Evolutionary conservation across 2,113 vertebrate genomes (phyloP).

Genomic region (Heterocephalus glaber): DNA sequence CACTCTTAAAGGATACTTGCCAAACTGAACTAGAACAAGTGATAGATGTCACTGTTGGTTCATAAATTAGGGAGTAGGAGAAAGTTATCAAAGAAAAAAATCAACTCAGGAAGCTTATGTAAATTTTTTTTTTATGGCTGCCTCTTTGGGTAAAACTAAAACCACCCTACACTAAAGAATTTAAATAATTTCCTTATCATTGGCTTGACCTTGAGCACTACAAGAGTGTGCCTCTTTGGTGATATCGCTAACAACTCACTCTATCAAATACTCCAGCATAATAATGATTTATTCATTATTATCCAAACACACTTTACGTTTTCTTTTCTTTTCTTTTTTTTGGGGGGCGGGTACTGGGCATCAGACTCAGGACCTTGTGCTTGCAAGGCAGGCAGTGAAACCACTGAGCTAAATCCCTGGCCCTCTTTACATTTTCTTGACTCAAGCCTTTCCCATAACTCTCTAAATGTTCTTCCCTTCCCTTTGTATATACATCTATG

Average conservation of each 20-base stretch:
- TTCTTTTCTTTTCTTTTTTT: neutral
- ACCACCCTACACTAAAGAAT: neutral
- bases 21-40: neutral
- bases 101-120: neutral
- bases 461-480: neutral
- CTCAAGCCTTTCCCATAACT: neutral
- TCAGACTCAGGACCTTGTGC: too few species aligned
- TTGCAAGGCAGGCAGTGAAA: too few species aligned
- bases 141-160: neutral
- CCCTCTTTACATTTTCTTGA: too few species aligned
- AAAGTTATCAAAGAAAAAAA: neutral
- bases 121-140: neutral
- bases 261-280: neutral
- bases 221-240: neutral
- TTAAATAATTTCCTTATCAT: conserved; percentile 13
- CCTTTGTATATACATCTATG: neutral
- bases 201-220: neutral
- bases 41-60: neutral
- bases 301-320: neutral
- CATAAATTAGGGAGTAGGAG: neutral
- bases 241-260: neutral
- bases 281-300: neutral
- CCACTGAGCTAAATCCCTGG: too few species aligned
- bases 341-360: too few species aligned
- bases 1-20: neutral